Conservation (phyloP, 2,113 vertebrate genomes). For the Uria aalge region DNA sequence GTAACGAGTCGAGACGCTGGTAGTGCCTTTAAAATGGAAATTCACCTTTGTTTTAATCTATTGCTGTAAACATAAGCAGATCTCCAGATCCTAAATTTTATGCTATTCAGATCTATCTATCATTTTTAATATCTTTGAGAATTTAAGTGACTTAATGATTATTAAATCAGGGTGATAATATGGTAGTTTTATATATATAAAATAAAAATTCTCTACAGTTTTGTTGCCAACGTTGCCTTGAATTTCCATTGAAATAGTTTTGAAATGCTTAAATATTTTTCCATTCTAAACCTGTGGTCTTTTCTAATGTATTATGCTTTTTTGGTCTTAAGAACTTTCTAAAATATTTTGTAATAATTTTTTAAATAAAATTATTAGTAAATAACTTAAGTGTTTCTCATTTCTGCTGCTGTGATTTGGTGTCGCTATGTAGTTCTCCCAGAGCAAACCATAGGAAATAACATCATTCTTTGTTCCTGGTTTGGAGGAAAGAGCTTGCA, state of each 20-base stretch:
- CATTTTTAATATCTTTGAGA: not conserved
- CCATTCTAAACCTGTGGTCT: constrained; percentile 32
- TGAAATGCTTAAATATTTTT: constrained; percentile 33
- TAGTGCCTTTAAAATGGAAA: not conserved
- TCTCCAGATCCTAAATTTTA: not conserved
- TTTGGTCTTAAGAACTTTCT: not conserved
- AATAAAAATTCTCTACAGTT: not conserved
- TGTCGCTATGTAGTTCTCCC: not conserved
- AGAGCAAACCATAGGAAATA: not conserved
- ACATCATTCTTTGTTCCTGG: not conserved
- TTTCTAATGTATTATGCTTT: constrained; percentile 9
- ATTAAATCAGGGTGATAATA: not conserved
- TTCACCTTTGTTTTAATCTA: not conserved
- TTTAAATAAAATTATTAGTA: constrained; percentile 66
- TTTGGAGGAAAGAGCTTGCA: not conserved
- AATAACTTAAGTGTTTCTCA: not conserved
- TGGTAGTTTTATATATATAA: not conserved
- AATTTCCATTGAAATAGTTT: not conserved
- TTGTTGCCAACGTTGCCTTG: not conserved
- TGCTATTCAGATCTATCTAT: not conserved
- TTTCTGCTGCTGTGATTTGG: not conserved
- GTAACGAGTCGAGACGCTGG: not conserved
- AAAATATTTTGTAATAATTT: constrained; percentile 61
- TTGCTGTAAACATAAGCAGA: not conserved
- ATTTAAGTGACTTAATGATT: not conserved